Evolutionary conservation across 2,113 vertebrate species (phyloP).

Genomic region (Platichthys flesus): DNA sequence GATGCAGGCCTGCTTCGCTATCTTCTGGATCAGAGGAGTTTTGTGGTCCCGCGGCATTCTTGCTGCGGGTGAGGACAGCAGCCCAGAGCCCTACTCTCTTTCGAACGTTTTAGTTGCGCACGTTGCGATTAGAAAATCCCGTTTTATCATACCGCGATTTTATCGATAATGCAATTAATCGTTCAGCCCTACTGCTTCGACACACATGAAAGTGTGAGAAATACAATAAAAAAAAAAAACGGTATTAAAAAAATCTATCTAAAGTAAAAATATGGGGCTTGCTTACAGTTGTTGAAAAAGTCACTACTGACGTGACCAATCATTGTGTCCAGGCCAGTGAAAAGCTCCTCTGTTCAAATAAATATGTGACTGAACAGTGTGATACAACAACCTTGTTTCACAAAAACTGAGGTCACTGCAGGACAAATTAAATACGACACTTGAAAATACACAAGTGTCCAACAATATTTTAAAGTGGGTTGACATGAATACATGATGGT

Average conservation of each 20-base stretch:
- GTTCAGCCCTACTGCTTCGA: too few species aligned
- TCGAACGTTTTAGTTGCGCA: too few species aligned
- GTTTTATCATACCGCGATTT: too few species aligned
- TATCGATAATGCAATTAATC: too few species aligned
- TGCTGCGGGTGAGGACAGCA: too few species aligned
- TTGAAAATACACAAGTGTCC: neutral
- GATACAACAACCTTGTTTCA: neutral
- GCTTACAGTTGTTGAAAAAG: neutral
- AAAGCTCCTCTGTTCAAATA: conserved; percentile 36
- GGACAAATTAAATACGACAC: neutral
- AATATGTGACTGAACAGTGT: neutral
- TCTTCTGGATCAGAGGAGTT: too few species aligned
- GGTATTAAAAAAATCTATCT: neutral
- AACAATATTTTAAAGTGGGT: too few species aligned
- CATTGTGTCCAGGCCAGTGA: neutral
- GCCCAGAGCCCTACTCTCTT: too few species aligned
- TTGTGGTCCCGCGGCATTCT: too few species aligned
- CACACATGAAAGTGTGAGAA: neutral
- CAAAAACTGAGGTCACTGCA: neutral
- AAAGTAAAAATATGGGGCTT: neutral
- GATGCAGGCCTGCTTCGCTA: too few species aligned
- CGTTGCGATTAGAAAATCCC: too few species aligned
- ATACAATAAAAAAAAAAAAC: neutral
- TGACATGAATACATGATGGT: too few species aligned
- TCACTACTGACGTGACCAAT: neutral